Evolutionary conservation across 2,888 invertebrate species (phyloP).

Genomic region (Pyrrhia umbra): DNA sequence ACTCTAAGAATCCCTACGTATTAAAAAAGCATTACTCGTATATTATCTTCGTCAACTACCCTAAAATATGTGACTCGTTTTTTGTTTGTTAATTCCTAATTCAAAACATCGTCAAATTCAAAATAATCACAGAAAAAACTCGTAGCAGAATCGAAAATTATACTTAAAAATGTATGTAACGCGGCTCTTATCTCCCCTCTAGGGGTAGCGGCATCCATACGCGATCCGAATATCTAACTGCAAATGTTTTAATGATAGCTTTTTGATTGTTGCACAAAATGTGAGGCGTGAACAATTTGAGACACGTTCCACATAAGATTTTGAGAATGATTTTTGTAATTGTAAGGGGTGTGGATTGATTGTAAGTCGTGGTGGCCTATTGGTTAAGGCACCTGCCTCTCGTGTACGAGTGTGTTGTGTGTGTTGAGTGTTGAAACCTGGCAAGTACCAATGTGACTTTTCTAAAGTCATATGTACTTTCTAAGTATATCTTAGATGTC

Average conservation of each 20-base stretch:
- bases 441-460: too few relatives aligned
- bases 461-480: too few relatives aligned
- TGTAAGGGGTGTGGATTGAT: not conserved
- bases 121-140: not conserved
- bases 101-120: not conserved
- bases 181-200: not conserved
- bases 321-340: slow-evolving; percentile 36
- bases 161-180: slow-evolving; percentile 51
- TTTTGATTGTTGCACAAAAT: slow-evolving; percentile 58
- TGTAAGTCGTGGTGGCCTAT: too few relatives aligned
- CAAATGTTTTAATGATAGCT: slow-evolving; percentile 63
- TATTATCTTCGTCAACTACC: too few relatives aligned
- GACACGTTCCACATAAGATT: slow-evolving; percentile 44
- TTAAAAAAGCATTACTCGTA: too few relatives aligned
- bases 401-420: too few relatives aligned
- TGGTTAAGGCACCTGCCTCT: too few relatives aligned
- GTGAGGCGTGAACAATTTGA: slow-evolving; percentile 44
- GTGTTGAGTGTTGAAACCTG: too few relatives aligned
- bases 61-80: too few relatives aligned
- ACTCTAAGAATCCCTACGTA: too few relatives aligned
- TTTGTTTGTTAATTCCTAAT: slow-evolving; percentile 1
- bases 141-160: slow-evolving; percentile 45
- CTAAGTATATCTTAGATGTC: too few relatives aligned
- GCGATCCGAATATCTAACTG: slow-evolving; percentile 56
- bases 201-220: slow-evolving; percentile 34